A percentile compares a stretch with the other conserved stretches of the same genome.
Evolutionary conservation across 1,140 invertebrate species (phyloP).

Genomic region (Bombus fervidus): DNA sequence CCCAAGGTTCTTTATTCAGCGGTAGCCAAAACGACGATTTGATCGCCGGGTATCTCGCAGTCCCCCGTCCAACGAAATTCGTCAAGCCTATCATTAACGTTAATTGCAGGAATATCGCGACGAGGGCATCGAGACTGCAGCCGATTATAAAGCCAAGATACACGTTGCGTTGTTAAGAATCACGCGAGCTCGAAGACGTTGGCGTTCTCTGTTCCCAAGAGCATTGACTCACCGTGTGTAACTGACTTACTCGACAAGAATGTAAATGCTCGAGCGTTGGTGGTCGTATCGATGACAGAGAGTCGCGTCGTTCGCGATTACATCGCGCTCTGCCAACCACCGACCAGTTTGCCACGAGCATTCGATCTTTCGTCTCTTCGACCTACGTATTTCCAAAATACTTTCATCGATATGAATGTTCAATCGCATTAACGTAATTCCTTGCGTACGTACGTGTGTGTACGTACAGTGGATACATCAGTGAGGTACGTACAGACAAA

Average conservation of each 20-base stretch:
- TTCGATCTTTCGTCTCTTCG: background rate
- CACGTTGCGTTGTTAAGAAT: background rate
- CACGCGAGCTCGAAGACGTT: conserved; percentile 15
- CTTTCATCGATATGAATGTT: too few relatives aligned
- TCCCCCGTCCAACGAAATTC: background rate
- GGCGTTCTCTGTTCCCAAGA: background rate
- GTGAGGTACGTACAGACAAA: too few relatives aligned
- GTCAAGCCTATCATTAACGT: background rate
- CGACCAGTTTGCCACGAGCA: background rate
- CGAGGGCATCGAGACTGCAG: background rate
- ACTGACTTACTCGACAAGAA: conserved; percentile 49
- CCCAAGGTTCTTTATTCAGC: background rate
- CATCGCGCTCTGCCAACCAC: background rate
- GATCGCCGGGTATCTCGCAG: background rate
- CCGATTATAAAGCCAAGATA: conserved; percentile 13
- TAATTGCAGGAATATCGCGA: conserved; percentile 6
- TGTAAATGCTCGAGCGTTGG: conserved; percentile 40
- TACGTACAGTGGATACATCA: too few relatives aligned
- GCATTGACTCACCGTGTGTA: conserved; percentile 27
- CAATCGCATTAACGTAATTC: too few relatives aligned
- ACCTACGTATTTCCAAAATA: background rate
- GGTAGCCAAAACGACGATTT: background rate
- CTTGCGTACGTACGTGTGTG: too few relatives aligned
- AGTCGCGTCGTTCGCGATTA: conserved; percentile 19
- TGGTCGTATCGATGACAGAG: conserved; percentile 17